Evolutionary conservation across 30 jellyfish, hydroid and myxozoan genomes (phyloP), one percentile per base, ranked within the genome.

Genomic region (Hydractinia symbiolongicarpus): DNA sequence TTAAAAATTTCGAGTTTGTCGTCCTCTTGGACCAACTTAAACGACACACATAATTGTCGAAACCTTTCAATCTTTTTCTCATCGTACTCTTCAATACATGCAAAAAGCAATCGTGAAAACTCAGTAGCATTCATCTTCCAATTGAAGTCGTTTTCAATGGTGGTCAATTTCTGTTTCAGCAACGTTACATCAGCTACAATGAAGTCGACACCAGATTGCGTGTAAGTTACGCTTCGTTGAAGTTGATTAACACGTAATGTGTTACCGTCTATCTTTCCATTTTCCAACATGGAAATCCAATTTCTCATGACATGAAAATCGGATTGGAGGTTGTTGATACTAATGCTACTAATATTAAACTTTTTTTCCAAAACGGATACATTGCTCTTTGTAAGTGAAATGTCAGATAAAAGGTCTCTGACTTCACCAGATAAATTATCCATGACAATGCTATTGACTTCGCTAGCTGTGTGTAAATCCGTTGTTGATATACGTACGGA

Each of bases 281-380:
- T 64, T 64, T 64, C 74, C 19, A 13, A 44, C 19, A n/a, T 51
- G 40, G 52, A n/a, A 51, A 64, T 64, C 74, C 19, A n/a, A 64
- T 13, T 51, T 6, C 40, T 7, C 74, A 64, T n/a, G 9, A 51
- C 74, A n/a, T 64, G 74, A 64, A 64, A 64, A 64, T 64, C 74
- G 17, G 74, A 64, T 51, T 64, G 9, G 17, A 64, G 9, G 52
- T 7, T 64, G 74, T 7, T 51, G 40, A 64, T 7, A 13, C 40
- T 51, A 64, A 64, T n/a, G 19, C 40, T 64, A 13, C 40, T 64
- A 6, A n/a, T 13, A 51, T 44, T 6, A 6, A 13, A 44, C 74
- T 6, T 64, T 6, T 4, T 64, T 13, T 64, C 74, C 9, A 64
- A 44, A 44, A 64, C 19, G 7, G 9, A 9, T n/a, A 64, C 9